Base-by-base conservation (phyloP, 2,113 vertebrate species). In the Megaptera novaeangliae region DNA sequence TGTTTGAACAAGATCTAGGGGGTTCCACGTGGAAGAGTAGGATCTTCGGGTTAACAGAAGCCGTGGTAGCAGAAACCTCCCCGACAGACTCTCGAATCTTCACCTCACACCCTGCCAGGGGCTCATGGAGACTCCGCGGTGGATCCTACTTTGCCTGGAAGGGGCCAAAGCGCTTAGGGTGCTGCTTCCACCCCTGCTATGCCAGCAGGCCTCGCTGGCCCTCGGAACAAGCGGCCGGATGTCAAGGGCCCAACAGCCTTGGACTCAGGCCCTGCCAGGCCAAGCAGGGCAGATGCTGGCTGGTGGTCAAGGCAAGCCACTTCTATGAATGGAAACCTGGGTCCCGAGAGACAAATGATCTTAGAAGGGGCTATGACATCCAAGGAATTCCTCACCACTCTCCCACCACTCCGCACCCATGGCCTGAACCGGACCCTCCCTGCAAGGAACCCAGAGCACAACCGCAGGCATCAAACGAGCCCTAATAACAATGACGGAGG, bases 1-100 rank as follows among this genome's bases (percentile, higher is more conserved):
- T 93, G 83, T 89, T 61, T 85, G 72, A 96, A 88, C 15, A 46
- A 85, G 91, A 81, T 78, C 93, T 77, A 96, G 93, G 80, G 74
- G 61, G 57, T 61, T 84, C 77, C 39, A 31, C 27, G 7, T 25
- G 36, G 85, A 72, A 91, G 89, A 87, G 39, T 11, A 21, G 18
- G 20, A 61, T 55, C 57, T 77, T 69, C 39, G 27, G 49, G 85
- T 36, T 55, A 95, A 68, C 74, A 44, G 78, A 71, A 55, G 7
- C 25, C 49, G 71, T 10, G 66, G 82, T 29, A 93, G 96, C 93
- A 82, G 41, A 86, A 64, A 18, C 44, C 61, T 83, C 61, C 84
- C 74, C 0, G 27, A 82, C 15, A 46, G 52, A 34, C 6, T 5
- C 31, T 8, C 8, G 3, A 6, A 17, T 31, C 36, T 3, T 55